Evolutionary conservation across 1,140 invertebrate genomes (phyloP), one percentile per base, ranked within the genome.

Genomic region (Amyelois transitella): DNA sequence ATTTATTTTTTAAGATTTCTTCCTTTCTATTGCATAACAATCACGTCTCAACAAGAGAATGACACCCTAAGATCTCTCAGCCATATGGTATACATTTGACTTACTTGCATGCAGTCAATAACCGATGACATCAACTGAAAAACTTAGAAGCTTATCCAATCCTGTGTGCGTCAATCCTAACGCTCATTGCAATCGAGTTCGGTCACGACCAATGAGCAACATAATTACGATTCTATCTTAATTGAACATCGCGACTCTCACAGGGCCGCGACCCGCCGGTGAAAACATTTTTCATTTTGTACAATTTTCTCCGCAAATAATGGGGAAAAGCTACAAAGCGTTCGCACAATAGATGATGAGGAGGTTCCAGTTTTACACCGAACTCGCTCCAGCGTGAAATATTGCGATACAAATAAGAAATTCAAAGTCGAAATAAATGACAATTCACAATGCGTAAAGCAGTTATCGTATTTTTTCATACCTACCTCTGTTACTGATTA

Each of bases 181-280:
- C 75, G 79, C 75, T 83, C 77, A 76, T 77, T 84, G 81, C 82
- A 81, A 78, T 81, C 74, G 74, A 76, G 74, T 74, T 73, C 64
- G 69, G 85, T 81, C 80, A 86, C 82, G 82, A 85, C 70, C 72
- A 83, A 80, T 72, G 73, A 77, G 70, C 82, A 67, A 77, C 72
- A 82, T 83, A 88, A 86, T 88, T 82, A 74, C 66, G 73, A 83
- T 74, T 78, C 68, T 78, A 88, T 86, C 82, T 83, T 81, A 83
- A 87, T 81, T 81, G 67, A 76, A 64, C 69, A 85, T 87, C 81
- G 64, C 75, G 54, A 65, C 72, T 77, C 64, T 77, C 71, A 75
- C 67, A 62, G 62, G 72, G 72, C 77, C 80, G 70, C 79, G 81
- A 86, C 82, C 82, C 70, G 73, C 59, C 54, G 73, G 75, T 78